Evolutionary conservation across 2,113 vertebrate genomes (phyloP), one percentile per base, ranked within the genome.

Genomic region (Stegastes partitus): DNA sequence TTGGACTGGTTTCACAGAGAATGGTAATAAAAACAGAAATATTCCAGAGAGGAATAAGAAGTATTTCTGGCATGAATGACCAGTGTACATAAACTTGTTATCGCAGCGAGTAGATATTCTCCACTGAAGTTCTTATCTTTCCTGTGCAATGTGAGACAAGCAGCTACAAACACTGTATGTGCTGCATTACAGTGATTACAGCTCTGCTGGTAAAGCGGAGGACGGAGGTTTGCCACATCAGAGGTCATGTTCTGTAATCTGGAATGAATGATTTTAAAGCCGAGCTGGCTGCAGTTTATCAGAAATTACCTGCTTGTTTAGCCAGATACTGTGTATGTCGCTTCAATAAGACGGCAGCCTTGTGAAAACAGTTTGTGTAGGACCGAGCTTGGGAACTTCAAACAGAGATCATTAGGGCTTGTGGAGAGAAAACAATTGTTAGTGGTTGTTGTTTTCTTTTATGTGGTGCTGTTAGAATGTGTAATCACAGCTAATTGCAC

Each of bases 301-400:
- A 85, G 74, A 88, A 83, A 87, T 85, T 68, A 90, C 90, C 88
- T 83, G 85, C 79, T 83, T 79, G 83, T 91, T 89, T 82, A 76
- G 34, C 61, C 69, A 64, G 31, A 85, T 70, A 31, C 68, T 68
- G 22, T 21, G 70, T 25, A 1, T 59, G 72, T 79, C 68, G 68
- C 47, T 74, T 68, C 59, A 77, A 76, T 58, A 71, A 77, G 62
- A 19, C 66, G 3, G 63, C 65, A 45, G 79, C 26, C 61, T 69
- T 77, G 68, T 81, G 15, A 82, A 79, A 87, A 68, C 63, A 42
- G 69, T 80, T 75, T 82, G 64, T 69, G 66, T 54, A 37, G 67
- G 55, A 22, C 56, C 11, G 39, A 71, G 80, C 62, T 68, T 42
- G 62, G 31, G 71, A 74, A 74, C 71, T 90, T 87, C 84, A 87